These are phyloP conservation scores for Littorina saxatilis DNA, from an alignment of 1,140 invertebrate genomes.

Conservation along the genomic window DNA sequence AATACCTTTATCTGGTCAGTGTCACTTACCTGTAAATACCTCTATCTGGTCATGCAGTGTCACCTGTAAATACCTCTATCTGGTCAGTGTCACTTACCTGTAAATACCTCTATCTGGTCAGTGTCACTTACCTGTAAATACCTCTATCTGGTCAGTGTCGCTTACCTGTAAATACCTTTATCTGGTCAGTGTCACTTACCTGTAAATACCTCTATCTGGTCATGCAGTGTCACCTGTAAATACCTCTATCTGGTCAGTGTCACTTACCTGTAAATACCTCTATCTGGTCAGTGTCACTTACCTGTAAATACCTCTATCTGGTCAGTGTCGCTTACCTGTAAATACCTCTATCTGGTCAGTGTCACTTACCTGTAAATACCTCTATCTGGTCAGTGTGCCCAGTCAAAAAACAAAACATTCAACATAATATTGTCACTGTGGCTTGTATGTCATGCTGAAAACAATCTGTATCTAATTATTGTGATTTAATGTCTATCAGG, in stretches of 20 bases:
- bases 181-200: conserved; percentile 80
- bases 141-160: background rate
- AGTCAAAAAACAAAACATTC: no score
- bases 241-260: no score
- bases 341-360: conserved; percentile 81
- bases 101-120: no score
- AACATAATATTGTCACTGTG: no score
- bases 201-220: conserved; percentile 90
- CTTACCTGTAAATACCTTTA: no score
- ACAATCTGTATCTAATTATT: no score
- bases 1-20: conserved; percentile 81
- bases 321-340: conserved; percentile 71
- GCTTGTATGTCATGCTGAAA: no score
- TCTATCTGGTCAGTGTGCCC: no score
- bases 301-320: conserved; percentile 79
- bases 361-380: no score
- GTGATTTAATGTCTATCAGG: no score
- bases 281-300: background rate
- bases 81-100: background rate
- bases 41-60: no score
- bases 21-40: background rate
- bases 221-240: background rate
- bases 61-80: no score
- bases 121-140: background rate
- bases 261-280: background rate